Conservation (phyloP, 1,140 invertebrate genomes). For the Harpegnathos saltator region DNA sequence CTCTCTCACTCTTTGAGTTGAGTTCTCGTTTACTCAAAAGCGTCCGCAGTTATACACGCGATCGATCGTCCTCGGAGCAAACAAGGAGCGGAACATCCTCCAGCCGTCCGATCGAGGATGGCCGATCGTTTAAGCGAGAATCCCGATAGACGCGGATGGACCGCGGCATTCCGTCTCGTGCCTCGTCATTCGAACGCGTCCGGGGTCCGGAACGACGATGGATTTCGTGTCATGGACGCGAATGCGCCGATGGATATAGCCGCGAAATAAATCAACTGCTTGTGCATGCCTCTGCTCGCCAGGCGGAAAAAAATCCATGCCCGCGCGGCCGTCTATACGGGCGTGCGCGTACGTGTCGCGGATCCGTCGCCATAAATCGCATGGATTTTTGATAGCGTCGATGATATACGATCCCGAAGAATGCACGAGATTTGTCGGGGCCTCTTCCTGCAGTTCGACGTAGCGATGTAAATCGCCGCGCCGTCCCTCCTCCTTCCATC, state of each 20-base stretch:
- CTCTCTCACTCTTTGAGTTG: too few species aligned
- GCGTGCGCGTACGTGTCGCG: slow-evolving; percentile 1
- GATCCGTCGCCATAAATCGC: slow-evolving; percentile 53
- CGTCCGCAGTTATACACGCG: background rate
- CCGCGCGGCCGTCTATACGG: slow-evolving; percentile 6
- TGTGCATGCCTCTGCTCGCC: slow-evolving; percentile 8
- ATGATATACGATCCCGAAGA: slow-evolving; percentile 45
- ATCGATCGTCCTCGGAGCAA: background rate
- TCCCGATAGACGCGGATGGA: slow-evolving; percentile 60
- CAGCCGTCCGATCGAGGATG: slow-evolving; percentile 29
- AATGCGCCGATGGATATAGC: slow-evolving; percentile 14
- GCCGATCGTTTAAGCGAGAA: slow-evolving; percentile 64
- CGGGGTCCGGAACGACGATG: background rate
- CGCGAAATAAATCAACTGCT: slow-evolving; percentile 52
- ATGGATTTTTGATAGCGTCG: slow-evolving; percentile 40
- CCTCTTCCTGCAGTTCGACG: slow-evolving; percentile 33
- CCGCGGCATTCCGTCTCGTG: slow-evolving; percentile 48
- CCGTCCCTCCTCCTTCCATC: too few species aligned
- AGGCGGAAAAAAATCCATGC: background rate
- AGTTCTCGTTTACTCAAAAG: background rate
- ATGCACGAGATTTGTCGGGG: slow-evolving; percentile 41
- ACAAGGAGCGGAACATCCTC: background rate
- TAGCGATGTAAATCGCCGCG: slow-evolving; percentile 37
- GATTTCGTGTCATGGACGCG: slow-evolving; percentile 47
- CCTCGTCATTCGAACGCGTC: slow-evolving; percentile 49